Evolutionary conservation across 2,113 vertebrate species (phyloP).

Genomic region (Urocitellus parryii): DNA sequence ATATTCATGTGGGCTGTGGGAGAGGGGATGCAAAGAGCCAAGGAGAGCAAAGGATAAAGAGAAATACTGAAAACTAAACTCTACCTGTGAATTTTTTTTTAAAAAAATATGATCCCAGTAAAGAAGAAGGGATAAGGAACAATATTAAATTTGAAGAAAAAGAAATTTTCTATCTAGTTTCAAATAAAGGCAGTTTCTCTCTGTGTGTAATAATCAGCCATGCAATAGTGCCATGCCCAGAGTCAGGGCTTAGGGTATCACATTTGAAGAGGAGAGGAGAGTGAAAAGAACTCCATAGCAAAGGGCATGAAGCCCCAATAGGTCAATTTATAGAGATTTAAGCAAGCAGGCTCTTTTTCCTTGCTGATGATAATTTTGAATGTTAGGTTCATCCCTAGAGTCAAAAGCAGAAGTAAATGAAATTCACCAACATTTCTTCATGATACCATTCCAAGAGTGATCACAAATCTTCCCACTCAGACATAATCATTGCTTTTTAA

Average conservation of each 20-base stretch:
- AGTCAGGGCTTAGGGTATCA: not conserved
- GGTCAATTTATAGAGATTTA: not conserved
- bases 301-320: not conserved
- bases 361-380: not conserved
- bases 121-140: not conserved
- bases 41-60: not conserved
- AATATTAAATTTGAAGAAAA: not conserved
- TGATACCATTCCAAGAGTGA: not conserved
- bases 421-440: not conserved
- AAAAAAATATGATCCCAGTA: not conserved
- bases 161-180: not conserved
- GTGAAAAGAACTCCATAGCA: not conserved
- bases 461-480: constrained; percentile 8
- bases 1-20: not conserved
- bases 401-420: not conserved
- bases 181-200: not conserved
- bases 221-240: not conserved
- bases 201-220: not conserved
- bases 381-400: not conserved
- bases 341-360: not conserved
- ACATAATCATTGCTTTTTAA: not conserved
- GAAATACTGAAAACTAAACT: not conserved
- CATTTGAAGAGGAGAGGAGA: not conserved
- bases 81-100: not conserved
- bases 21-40: not conserved